Evolutionary conservation across 2,888 invertebrate genomes (phyloP), one percentile per base, ranked within the genome.

Genomic region (Cataglyphis albicans): DNA sequence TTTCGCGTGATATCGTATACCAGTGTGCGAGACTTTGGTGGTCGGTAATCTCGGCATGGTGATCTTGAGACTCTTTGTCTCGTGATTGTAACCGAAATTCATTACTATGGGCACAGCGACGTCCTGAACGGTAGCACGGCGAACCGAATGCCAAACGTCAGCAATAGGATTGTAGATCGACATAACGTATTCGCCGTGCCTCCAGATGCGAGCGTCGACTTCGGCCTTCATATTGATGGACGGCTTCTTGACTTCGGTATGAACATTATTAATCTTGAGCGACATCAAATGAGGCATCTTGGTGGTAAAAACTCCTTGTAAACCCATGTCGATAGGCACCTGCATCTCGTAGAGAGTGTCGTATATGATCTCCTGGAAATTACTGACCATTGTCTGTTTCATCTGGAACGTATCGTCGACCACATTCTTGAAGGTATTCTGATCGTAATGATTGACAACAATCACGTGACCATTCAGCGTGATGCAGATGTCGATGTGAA

Each of bases 111-210:
- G 94, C n/a, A 94, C 15, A 52, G 86, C 88, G 1, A 86, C 52
- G 74, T 95, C 95, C 10, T 90, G 85, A 0, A 92, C 84, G 5
- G 92, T 89, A 4, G 91, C 87, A 75, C 93, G 92, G 5, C 85
- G 89, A 74, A 95, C 87, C 12, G 95, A 94, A 86, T 95, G 95
- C 94, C 94, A 95, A 38, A 93, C 87, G 86, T 95, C 94, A 5
- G 90, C 90, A 67, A 95, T 89, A 0, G 95, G 95, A 91, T 95
- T 95, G 90, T 95, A 95, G 67, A 95, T 90, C n/a, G 91, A 90
- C 85, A 95, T 91, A 35, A 92, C 93, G 72, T 93, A 91, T 38
- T 92, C 91, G 0, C 91, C 92, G 75, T 94, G 93, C n/a, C 87
- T 90, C 93, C 94, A 94, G 9, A 90, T 74, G 38, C 89, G 90